Conservation (phyloP, 2,888 invertebrate species). For the Noctuana brunneofusca region DNA sequence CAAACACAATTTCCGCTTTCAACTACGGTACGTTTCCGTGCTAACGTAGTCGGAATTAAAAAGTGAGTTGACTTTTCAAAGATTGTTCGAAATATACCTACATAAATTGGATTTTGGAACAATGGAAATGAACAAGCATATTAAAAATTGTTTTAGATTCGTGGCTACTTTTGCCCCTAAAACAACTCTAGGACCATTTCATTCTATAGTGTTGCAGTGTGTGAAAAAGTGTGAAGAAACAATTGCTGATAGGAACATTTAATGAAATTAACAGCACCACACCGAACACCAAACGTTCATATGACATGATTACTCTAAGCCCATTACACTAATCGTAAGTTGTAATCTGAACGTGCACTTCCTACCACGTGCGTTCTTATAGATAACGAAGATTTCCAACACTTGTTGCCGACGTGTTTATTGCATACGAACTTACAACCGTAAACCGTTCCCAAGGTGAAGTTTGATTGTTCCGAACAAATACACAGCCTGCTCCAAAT, state of each 20-base stretch:
- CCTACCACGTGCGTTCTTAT: slow-evolving; percentile 48
- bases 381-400: slow-evolving; percentile 50
- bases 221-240: no score
- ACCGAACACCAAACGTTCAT: neutral
- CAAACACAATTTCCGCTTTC: slow-evolving; percentile 29
- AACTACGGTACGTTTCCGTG: slow-evolving; percentile 19
- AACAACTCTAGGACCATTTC: no score
- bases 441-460: slow-evolving; percentile 72
- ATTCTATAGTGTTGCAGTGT: no score
- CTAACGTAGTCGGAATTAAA: slow-evolving; percentile 19
- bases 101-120: slow-evolving; percentile 13
- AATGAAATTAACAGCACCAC: no score
- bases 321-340: no score
- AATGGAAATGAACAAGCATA: neutral
- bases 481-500: slow-evolving; percentile 52
- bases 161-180: neutral
- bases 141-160: neutral
- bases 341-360: neutral
- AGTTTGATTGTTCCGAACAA: slow-evolving; percentile 66
- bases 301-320: neutral
- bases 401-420: slow-evolving; percentile 72
- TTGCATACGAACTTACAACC: slow-evolving; percentile 59
- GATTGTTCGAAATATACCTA: neutral
- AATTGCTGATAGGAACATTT: no score
- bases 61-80: slow-evolving; percentile 14